A percentile compares a stretch with the other conserved stretches of the same genome.
These are phyloP conservation scores for Anableps anableps DNA, from an alignment of 2,797 vertebrate genomes.

Conservation along the genomic window DNA sequence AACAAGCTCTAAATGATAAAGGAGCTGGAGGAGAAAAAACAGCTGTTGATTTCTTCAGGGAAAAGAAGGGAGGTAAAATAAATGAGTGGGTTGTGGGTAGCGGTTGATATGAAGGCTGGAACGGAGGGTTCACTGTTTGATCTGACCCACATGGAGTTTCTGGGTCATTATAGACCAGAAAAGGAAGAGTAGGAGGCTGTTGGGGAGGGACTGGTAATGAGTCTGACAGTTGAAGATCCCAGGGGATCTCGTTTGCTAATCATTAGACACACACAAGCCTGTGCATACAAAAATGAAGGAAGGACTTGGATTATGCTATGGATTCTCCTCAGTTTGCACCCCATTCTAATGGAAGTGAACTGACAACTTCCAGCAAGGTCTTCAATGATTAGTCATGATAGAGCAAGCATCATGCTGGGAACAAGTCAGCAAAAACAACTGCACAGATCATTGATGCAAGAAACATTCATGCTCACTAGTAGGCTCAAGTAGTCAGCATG, in stretches of 20 bases:
- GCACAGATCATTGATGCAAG: constrained; percentile 21
- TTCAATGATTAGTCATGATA: constrained; percentile 24
- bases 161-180: constrained; percentile 60
- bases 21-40: constrained; percentile 15
- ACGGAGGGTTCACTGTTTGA: constrained; percentile 32
- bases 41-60: constrained; percentile 30
- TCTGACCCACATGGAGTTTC: constrained; percentile 73
- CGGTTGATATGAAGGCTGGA: constrained; percentile 25
- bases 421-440: constrained; percentile 9
- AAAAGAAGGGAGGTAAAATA: constrained; percentile 10
- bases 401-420: constrained; percentile 28
- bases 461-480: constrained; percentile 10
- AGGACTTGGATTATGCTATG: constrained; percentile 31
- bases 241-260: constrained; percentile 41
- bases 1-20: constrained; percentile 22
- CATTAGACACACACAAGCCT: constrained; percentile 13
- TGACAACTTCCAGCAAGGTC: constrained; percentile 30
- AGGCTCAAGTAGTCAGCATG: background rate
- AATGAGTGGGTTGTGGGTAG: constrained; percentile 1
- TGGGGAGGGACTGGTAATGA: constrained; percentile 46
- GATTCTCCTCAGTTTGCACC: constrained; percentile 28
- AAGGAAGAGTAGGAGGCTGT: constrained; percentile 21
- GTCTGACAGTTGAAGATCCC: constrained; percentile 40
- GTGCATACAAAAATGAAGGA: constrained; percentile 3
- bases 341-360: constrained; percentile 40